Base-by-base conservation (phyloP, 1,140 invertebrate species). In the Neelides sp. region DNA sequence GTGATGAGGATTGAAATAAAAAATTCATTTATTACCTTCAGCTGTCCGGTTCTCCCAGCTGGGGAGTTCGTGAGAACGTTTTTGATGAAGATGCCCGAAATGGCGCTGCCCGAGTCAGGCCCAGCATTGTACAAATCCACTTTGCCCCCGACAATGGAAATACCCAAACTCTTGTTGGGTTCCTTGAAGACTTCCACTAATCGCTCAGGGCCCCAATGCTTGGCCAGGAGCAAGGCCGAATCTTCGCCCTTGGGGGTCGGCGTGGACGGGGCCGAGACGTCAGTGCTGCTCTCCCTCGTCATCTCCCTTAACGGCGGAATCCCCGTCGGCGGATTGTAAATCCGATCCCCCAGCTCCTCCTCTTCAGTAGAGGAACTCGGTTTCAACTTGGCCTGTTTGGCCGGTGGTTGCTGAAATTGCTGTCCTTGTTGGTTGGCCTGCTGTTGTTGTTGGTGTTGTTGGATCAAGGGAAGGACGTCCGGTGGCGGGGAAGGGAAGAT, bases 1-100 rank as follows among this genome's bases (percentile, higher is more conserved):
- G n/a, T n/a, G n/a, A n/a, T n/a, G n/a, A n/a, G n/a, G n/a, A n/a
- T n/a, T n/a, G n/a, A n/a, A n/a, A n/a, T n/a, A n/a, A n/a, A n/a
- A n/a, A n/a, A n/a, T n/a, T n/a, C n/a, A n/a, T n/a, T n/a, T n/a
- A n/a, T 32, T 70, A 86, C 83, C 73, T 92, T 90, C 22, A 97
- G 71, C 58, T 83, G 78, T 24, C 85, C 88, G 62, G 84, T 83
- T 61, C 77, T 75, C 32, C 89, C 90, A 4, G 93, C 94, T n/a
- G 93, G 92, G 74, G 90, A 96, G 54, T 91, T 80, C 2, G 85
- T 78, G 27, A 96, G 74, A 7, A 98, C 92, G 67, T 94, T 91
- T 69, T 98, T 98, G 59, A 98, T 93, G 67, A 98, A 98, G 63
- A 98, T 97, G 13, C 94, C 94, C 40, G 89, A 83, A 52, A 95